Base-by-base conservation (phyloP, 2,113 vertebrate genomes). In the Oreochromis spilurus region DNA sequence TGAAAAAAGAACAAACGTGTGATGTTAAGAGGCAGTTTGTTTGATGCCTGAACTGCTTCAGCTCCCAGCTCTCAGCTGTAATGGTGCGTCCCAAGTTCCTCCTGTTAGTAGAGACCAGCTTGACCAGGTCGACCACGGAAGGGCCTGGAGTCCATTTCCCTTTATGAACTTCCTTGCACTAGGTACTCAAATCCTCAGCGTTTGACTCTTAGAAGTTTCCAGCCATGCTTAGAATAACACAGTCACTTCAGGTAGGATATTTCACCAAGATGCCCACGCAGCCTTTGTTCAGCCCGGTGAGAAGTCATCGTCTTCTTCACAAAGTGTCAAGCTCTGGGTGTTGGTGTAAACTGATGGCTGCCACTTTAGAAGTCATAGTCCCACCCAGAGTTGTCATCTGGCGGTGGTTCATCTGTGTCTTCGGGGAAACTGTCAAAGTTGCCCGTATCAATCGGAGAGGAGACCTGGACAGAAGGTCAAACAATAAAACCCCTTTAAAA, bases 371-470 rank as follows among this genome's bases (percentile, higher is more conserved):
- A 99, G 96, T 99, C 98, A 82, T 97, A 96, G 92, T 99, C 98
- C 99, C 98, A 99, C 84, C 98, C 98, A 11, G 98, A 98, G 96
- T 97, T 98, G 96, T 99, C 98, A 0, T 99, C 98, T 75, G 98
- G 98, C 0, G 98, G 98, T 1, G 98, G 98, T 14, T 98, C 98
- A 0, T 99, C 98, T 0, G 89, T 96, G 95, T 99, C 99, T 94
- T 99, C 98, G 0, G 98, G 98, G 95, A 99, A 99, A 93, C 96
- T 99, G 97, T 99, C 98, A 0, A 99, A 99, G 96, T 99, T 99
- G 94, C 97, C 97, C n/a, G 98, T 99, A 97, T 99, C 98, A 1
- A 96, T 98, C 1, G 98, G 95, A 55, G 98, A 98, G 38, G 97
- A 96, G 34, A 99, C 98, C 99, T 99, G 94, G 2, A 85, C 5